Base-by-base conservation (phyloP, 2,113 vertebrate species). In the Boulengeromyrus knoepffleri region DNA sequence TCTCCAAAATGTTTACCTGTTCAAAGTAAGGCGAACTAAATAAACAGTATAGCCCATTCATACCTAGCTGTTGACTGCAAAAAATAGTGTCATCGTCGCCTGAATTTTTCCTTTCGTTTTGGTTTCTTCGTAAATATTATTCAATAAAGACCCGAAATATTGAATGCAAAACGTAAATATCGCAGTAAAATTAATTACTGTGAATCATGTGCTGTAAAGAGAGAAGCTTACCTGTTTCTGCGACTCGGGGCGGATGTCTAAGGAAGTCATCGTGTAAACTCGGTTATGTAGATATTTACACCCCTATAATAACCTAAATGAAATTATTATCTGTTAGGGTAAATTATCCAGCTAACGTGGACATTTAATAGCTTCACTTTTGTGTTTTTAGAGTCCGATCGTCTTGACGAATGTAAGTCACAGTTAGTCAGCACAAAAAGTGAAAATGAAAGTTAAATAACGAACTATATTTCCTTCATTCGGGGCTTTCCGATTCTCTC, bases 381-480 rank as follows among this genome's bases (percentile, higher is more conserved):
- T 85, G 2, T 8, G 9, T n/a, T 58, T 45, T 88, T 90, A 85
- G 92, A 19, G 91, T 13, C 12, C 1, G 31, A 15, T 58, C 83
- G 89, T 92, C 88, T 85, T 56, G 66, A 90, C 50, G 6, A 31
- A 27, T 88, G 66, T 19, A 52, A 58, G 74, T n/a, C 92, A 36
- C 92, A 49, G 91, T 94, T 94, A 93, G 70, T 95, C 94, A 94
- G 95, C 94, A 93, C 1, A 85, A 92, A 95, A 91, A 94, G 46
- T 90, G 95, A 96, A 96, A 96, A 94, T 93, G 96, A 96, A 96
- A 96, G 94, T 94, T 87, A 90, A 87, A 31, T 19, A 49, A 5
- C 21, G 24, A 50, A 39, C 70, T 47, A 87, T 21, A 88, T 45
- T 87, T 85, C 50, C 80, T 39, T 46, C 45, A 46, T 93, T 93